Evolutionary conservation across 2,888 invertebrate species (phyloP).

Genomic region (Xiphydria camelus): DNA sequence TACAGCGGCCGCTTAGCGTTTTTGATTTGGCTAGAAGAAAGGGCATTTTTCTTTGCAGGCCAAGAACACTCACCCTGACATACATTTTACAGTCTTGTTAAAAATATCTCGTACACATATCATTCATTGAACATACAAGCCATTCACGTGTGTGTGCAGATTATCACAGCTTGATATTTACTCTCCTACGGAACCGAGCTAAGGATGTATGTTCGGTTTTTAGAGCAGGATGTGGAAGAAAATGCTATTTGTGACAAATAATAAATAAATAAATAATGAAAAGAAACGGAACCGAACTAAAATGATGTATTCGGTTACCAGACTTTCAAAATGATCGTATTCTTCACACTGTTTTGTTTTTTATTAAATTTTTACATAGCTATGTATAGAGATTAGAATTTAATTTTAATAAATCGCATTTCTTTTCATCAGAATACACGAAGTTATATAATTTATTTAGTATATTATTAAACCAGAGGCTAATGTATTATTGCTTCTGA

Average conservation of each 20-base stretch:
- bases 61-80: too few relatives aligned
- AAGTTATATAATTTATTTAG: too few relatives aligned
- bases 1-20: slow-evolving; percentile 58
- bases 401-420: too few relatives aligned
- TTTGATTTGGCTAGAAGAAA: slow-evolving; percentile 60
- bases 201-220: slow-evolving; percentile 32
- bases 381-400: too few relatives aligned
- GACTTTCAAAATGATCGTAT: too few relatives aligned
- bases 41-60: slow-evolving; percentile 12
- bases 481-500: too few relatives aligned
- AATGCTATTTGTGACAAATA: slow-evolving; percentile 4
- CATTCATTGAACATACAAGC: too few relatives aligned
- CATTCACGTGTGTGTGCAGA: neutral
- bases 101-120: neutral
- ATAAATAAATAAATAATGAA: slow-evolving; percentile 4
- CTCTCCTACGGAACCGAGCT: slow-evolving; percentile 38
- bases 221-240: slow-evolving; percentile 14
- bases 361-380: too few relatives aligned
- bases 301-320: slow-evolving; percentile 28
- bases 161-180: too few relatives aligned
- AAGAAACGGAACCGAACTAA: slow-evolving; percentile 28
- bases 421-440: too few relatives aligned
- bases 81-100: neutral
- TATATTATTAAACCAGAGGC: too few relatives aligned
- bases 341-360: too few relatives aligned